Evolutionary conservation across 2,113 vertebrate genomes (phyloP).

Genomic region (Scalopus aquaticus): DNA sequence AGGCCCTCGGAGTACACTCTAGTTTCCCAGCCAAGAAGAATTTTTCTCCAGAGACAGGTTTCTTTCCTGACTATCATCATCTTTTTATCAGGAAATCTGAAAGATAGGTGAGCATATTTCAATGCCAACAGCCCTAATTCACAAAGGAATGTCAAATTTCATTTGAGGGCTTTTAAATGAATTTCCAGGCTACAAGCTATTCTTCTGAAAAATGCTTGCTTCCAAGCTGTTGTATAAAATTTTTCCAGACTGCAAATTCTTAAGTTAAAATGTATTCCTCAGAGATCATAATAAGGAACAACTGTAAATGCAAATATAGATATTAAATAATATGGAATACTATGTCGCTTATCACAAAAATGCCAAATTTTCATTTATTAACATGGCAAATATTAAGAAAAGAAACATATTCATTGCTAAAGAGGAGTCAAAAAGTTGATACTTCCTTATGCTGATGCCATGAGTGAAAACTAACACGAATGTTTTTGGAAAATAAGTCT

Average conservation of each 20-base stretch:
- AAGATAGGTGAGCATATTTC: background rate
- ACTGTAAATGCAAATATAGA: constrained; percentile 33
- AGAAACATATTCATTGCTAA: background rate
- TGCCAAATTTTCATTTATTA: background rate
- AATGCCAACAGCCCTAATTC: background rate
- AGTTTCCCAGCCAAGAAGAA: background rate
- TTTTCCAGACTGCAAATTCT: background rate
- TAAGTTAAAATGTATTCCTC: constrained; percentile 41
- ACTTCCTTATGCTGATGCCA: background rate
- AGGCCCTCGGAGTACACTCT: background rate
- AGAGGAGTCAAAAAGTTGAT: background rate
- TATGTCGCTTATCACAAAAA: background rate
- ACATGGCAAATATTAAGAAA: background rate
- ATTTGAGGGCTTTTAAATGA: background rate
- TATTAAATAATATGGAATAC: constrained; percentile 16
- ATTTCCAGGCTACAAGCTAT: background rate
- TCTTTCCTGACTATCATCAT: background rate
- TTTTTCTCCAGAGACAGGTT: background rate
- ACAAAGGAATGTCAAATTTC: background rate
- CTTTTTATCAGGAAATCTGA: background rate
- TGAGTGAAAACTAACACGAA: background rate
- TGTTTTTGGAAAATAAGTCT: background rate
- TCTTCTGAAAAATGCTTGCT: constrained; percentile 3
- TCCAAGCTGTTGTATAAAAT: background rate
- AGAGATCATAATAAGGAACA: background rate